Conservation (phyloP, 2,888 invertebrate genomes). For the Eledona agricola region DNA sequence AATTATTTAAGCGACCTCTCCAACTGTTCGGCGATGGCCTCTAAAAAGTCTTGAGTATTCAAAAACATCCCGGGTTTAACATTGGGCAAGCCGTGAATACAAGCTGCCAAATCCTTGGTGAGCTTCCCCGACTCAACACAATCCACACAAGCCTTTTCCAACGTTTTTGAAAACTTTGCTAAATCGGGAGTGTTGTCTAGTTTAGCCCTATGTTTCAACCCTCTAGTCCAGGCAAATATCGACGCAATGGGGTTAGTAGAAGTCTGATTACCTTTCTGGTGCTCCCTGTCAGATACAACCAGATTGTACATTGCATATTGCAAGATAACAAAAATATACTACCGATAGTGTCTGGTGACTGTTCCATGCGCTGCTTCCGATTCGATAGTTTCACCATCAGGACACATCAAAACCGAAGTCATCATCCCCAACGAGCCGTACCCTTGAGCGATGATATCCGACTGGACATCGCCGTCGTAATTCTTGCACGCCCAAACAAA, state of each 20-base stretch:
- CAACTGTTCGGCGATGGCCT: conserved; percentile 79
- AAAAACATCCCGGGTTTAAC: conserved; percentile 85
- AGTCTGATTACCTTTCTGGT: conserved; percentile 85
- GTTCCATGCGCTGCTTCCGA: conserved; percentile 94
- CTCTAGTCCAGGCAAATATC: conserved; percentile 91
- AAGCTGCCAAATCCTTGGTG: conserved; percentile 84
- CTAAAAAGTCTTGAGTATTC: conserved; percentile 86
- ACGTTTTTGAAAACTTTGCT: conserved; percentile 71
- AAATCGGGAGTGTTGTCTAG: conserved; percentile 81
- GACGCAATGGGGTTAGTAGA: conserved; percentile 93
- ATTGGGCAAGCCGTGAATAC: conserved; percentile 84
- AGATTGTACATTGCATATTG: conserved; percentile 3
- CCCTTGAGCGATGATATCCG: conserved; percentile 83
- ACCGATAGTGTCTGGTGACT: conserved; percentile 86
- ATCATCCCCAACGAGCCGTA: conserved; percentile 88
- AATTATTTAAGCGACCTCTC: conserved; percentile 61
- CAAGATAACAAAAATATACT: too few relatives aligned
- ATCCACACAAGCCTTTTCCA: conserved; percentile 85
- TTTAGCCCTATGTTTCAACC: conserved; percentile 83
- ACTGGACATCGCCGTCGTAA: conserved; percentile 92
- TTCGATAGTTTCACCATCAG: conserved; percentile 87
- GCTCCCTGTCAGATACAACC: conserved; percentile 67
- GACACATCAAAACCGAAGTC: conserved; percentile 90
- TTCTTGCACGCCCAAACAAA: conserved; percentile 95
- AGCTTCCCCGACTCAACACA: conserved; percentile 82